Percentiles rank a stretch among this genome's conserved stretches.
Conservation (phyloP, 2,113 vertebrate genomes). For the Acanthisitta chloris region DNA sequence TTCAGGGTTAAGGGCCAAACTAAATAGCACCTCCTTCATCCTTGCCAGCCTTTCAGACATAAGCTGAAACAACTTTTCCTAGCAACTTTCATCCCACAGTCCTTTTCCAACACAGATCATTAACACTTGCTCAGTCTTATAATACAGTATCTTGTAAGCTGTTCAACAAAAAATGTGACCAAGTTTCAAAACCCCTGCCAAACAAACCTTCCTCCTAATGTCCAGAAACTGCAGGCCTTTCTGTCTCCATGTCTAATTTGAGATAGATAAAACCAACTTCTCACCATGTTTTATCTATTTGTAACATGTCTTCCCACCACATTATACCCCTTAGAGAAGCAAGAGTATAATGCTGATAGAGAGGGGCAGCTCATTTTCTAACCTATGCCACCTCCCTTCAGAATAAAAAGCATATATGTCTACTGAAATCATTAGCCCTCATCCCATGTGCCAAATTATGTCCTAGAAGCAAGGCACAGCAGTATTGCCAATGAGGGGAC, state of each 20-base stretch:
- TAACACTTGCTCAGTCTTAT: conserved; percentile 13
- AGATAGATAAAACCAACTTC: conserved; percentile 21
- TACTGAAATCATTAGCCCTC: not conserved
- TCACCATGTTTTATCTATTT: not conserved
- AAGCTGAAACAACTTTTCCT: not conserved
- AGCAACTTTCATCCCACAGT: not conserved
- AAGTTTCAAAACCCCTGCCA: not conserved
- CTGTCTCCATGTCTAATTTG: not conserved
- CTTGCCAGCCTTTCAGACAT: not conserved
- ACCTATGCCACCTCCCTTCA: not conserved
- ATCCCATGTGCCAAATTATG: not conserved
- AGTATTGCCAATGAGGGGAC: not conserved
- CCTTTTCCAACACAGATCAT: not conserved
- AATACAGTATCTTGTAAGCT: conserved; percentile 14
- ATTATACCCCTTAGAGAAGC: not conserved
- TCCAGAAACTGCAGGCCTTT: conserved; percentile 6
- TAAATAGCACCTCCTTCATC: not conserved
- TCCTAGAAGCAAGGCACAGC: not conserved
- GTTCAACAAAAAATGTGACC: not conserved
- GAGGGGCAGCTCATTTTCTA: not conserved
- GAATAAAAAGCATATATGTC: not conserved
- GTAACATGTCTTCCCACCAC: not conserved
- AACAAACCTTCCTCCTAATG: not conserved
- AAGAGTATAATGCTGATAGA: not conserved
- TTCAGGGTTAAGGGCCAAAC: not conserved